These are phyloP conservation scores for Azorinus chamasolen DNA, from an alignment of 2,888 invertebrate species.

Conservation along the genomic window DNA sequence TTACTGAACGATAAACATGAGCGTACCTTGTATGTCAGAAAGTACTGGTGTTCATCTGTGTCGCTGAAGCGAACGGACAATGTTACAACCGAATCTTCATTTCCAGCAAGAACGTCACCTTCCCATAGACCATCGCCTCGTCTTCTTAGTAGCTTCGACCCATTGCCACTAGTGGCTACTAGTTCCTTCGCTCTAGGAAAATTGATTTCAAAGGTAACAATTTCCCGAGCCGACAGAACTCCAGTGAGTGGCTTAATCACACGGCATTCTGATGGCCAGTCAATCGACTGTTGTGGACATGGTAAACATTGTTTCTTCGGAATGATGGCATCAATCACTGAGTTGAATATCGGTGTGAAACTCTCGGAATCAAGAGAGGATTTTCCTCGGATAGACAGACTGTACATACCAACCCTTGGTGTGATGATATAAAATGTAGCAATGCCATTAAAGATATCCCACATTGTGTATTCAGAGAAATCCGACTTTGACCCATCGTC, in stretches of 20 bases:
- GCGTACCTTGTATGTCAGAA: slow-evolving; percentile 65
- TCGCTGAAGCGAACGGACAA: slow-evolving; percentile 49
- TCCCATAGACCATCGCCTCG: slow-evolving; percentile 50
- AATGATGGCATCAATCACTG: slow-evolving; percentile 61
- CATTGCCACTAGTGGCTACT: slow-evolving; percentile 63
- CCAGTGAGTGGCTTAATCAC: slow-evolving; percentile 58
- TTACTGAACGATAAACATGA: too few relatives aligned
- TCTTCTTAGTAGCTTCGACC: slow-evolving; percentile 51
- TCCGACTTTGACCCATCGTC: slow-evolving; percentile 54
- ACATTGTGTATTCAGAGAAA: slow-evolving; percentile 63
- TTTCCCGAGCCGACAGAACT: slow-evolving; percentile 56
- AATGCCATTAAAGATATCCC: slow-evolving; percentile 59
- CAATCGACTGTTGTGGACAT: slow-evolving; percentile 66
- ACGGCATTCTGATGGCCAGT: slow-evolving; percentile 63
- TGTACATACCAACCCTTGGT: slow-evolving; percentile 59
- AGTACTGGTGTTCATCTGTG: slow-evolving; percentile 55
- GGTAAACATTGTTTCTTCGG: slow-evolving; percentile 65
- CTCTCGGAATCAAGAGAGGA: slow-evolving; percentile 43
- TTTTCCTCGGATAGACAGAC: slow-evolving; percentile 60
- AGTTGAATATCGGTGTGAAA: slow-evolving; percentile 59
- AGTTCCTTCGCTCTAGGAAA: slow-evolving; percentile 50
- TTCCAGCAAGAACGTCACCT: slow-evolving; percentile 59
- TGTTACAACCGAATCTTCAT: slow-evolving; percentile 64
- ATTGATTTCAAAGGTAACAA: slow-evolving; percentile 53
- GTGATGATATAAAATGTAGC: slow-evolving; percentile 60